Base-by-base conservation (phyloP, 1,140 invertebrate genomes). In the Drosophila setifemur region DNA sequence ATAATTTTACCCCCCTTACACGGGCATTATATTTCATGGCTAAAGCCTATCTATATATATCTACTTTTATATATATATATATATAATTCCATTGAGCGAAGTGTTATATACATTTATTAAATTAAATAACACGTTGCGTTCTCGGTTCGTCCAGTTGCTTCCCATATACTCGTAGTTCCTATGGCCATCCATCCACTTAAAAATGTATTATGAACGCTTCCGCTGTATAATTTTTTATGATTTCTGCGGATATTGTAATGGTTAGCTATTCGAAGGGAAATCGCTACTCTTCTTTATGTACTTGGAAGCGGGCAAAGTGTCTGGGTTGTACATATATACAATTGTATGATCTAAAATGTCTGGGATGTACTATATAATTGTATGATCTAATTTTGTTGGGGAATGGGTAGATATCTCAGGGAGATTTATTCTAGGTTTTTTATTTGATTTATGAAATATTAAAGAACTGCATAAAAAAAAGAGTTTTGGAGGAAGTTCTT, bases 191-290 rank as follows among this genome's bases (percentile, higher is more conserved):
- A 33, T 45, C 64, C 64, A 69, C 66, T 69, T 69, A 57, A 69
- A 69, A 69, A 69, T 69, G 40, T 69, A 69, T 69, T 70, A 70
- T 70, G 44, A 70, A 60, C 44, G 23, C 66, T 70, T 70, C 67
- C 66, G 66, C 53, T 49, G 61, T 64, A 40, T 49, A 64, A 66
- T 66, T 66, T 66, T 37, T 49, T 64, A 64, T 64, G 50, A 58
- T 43, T 57, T 58, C 66, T 48, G 44, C 43, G 52, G 66, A 69
- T 69, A 69, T 67, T 45, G 48, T 54, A 54, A 55, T 69, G 39
- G 35, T 33, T n/a, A 45, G 64, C 50, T 31, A 55, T 69, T 47
- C 18, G 40, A 69, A 69, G 64, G 66, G 42, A 69, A 69, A 69
- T 69, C 42, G 42, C 26, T 18, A 26, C 31, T 6, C 7, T 7